Base-by-base conservation (phyloP, 2,797 vertebrate species). In the Nasua narica region DNA sequence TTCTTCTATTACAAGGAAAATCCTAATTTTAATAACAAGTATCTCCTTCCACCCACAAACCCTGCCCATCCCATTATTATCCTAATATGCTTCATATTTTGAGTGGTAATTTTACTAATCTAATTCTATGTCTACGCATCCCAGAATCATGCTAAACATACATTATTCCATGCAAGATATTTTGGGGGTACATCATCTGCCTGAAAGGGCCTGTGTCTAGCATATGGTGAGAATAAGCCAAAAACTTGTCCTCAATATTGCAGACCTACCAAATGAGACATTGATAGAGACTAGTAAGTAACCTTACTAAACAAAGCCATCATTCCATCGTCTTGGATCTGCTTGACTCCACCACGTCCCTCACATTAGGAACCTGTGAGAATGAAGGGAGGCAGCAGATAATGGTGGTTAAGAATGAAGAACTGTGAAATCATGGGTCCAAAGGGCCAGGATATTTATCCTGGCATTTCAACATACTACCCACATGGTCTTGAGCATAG, bases 1-100 rank as follows among this genome's bases (percentile, higher is more conserved):
- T 35, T 21, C 6, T n/a, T 43, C 84, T 84, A 88, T 81, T 62
- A 87, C 13, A 91, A 84, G 19, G 4, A 82, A 37, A 87, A 82
- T 11, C 25, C 8, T 77, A 77, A 94, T 62, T 62, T 84, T 77
- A 60, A 65, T 40, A 48, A 52, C 35, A 21, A 2, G 11, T 60
- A 69, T 69, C 6, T 60, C 29, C 35, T 43, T 67, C 29, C 10
- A 29, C 11, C 27, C 19, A 37, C 37, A 90, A 67, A 60, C 14
- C 14, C 48, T 60, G 13, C 29, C 16, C 21, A 29, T n/a, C 18
- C 4, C 21, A 37, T 83, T 25, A 18, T 23, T 52, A 91, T 62
- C 12, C 19, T 60, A 46, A 70, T 32, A 18, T 62, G 46, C 25
- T 67, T 91, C 16, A 60, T 32, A 19, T 67, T 50, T 74, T 25